These are phyloP conservation scores for Ferrisia virgata DNA, from an alignment of 2,888 invertebrate genomes.

Conservation along the genomic window DNA sequence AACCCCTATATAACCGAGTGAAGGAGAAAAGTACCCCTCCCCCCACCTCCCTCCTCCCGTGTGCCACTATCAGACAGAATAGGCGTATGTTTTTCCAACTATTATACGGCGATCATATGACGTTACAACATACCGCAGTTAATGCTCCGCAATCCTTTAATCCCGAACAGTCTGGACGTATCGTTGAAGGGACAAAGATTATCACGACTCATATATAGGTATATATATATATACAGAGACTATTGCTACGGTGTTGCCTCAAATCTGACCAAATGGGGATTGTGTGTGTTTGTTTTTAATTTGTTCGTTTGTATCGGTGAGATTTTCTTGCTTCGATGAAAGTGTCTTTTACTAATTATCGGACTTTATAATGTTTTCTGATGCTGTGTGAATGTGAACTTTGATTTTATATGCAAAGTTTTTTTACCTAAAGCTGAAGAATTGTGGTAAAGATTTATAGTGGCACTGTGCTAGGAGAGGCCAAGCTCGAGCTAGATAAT, in stretches of 20 bases:
- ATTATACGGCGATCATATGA: background rate
- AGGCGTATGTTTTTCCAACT: conserved; percentile 6
- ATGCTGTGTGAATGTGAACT: too few relatives aligned
- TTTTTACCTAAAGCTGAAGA: too few relatives aligned
- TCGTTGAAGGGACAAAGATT: conserved; percentile 1
- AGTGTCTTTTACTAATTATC: too few relatives aligned
- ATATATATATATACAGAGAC: too few relatives aligned
- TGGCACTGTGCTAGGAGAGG: too few relatives aligned
- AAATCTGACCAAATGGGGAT: background rate
- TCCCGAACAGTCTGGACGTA: conserved; percentile 14
- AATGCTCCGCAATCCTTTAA: conserved; percentile 17
- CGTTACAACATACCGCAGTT: background rate
- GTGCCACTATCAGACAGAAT: background rate
- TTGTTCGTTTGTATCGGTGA: background rate
- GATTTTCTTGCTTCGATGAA: too few relatives aligned
- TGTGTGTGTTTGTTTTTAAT: background rate
- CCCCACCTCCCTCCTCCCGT: too few relatives aligned
- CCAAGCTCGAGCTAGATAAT: too few relatives aligned
- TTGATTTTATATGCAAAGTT: too few relatives aligned
- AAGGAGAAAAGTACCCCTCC: background rate
- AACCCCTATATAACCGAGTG: background rate
- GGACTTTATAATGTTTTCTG: too few relatives aligned
- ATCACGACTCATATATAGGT: conserved; percentile 8
- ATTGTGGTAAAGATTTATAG: too few relatives aligned
- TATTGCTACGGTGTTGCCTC: background rate